Percentiles rank a stretch among this genome's conserved stretches.
Evolutionary conservation across 2,797 vertebrate species (phyloP).

Genomic region (Tenualosa ilisha): DNA sequence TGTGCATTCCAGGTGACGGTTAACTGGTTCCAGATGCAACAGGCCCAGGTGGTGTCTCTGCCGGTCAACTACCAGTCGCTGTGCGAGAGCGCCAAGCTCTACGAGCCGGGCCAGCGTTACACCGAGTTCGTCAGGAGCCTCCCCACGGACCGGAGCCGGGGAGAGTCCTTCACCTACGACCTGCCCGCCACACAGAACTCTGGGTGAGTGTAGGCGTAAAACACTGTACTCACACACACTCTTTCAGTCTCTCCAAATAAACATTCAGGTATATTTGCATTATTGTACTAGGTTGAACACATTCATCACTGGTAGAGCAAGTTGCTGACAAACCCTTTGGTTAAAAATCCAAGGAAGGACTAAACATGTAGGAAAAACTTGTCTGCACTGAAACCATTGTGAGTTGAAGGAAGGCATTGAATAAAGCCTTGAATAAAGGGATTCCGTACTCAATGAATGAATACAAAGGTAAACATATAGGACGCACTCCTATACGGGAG

Average conservation of each 20-base stretch:
- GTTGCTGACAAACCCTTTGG: background rate
- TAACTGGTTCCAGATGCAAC: slow-evolving; percentile 97
- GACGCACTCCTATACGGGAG: background rate
- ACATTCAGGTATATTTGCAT: background rate
- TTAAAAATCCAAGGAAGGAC: background rate
- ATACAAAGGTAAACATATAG: background rate
- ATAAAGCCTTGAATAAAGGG: background rate
- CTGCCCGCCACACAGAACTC: slow-evolving; percentile 53
- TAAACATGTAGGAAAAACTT: too few relatives aligned
- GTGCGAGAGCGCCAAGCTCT: slow-evolving; percentile 91
- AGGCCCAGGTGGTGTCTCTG: slow-evolving; percentile 87
- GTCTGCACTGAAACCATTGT: background rate
- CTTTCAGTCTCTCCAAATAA: background rate
- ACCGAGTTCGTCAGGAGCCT: slow-evolving; percentile 87
- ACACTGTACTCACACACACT: background rate
- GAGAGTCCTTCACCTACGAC: slow-evolving; percentile 69
- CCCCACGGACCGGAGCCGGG: slow-evolving; percentile 70
- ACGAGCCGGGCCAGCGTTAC: slow-evolving; percentile 93
- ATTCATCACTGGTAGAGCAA: background rate
- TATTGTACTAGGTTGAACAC: background rate
- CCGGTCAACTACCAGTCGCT: slow-evolving; percentile 90
- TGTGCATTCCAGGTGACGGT: slow-evolving; percentile 83
- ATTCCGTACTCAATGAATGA: background rate
- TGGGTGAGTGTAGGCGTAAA: slow-evolving; percentile 58
- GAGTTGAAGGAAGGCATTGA: background rate